phyloP scores from a whole-genome alignment of 2,888 invertebrate genomes.

The Drosophila borborema region DNA sequence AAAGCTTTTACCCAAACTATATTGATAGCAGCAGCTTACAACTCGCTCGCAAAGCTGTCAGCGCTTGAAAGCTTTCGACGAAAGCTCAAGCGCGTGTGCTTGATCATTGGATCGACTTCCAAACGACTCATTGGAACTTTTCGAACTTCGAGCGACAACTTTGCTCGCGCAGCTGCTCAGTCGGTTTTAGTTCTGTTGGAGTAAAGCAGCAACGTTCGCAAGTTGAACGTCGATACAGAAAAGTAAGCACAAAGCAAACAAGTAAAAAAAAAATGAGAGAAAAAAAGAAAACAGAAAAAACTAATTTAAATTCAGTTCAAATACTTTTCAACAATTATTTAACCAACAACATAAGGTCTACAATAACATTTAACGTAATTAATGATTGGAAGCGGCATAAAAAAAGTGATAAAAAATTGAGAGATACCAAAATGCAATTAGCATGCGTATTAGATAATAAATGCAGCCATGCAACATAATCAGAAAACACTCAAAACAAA shows the following conservation, averaged over 20 bases:
- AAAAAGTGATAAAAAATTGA: constrained; percentile 55
- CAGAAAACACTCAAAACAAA: constrained; percentile 15
- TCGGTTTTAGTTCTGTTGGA: constrained; percentile 77
- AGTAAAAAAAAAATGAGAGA: constrained; percentile 15
- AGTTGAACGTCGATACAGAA: constrained; percentile 65
- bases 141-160: constrained; percentile 68
- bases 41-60: constrained; percentile 44
- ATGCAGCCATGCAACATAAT: constrained; percentile 43
- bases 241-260: constrained; percentile 66
- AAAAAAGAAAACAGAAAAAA: constrained; percentile 23
- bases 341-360: neutral
- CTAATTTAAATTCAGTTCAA: constrained; percentile 26
- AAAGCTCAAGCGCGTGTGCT: constrained; percentile 54
- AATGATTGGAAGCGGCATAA: constrained; percentile 25
- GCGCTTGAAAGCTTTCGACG: constrained; percentile 40
- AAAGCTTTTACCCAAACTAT: constrained; percentile 32
- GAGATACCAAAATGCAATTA: constrained; percentile 24
- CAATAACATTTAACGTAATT: constrained; percentile 17
- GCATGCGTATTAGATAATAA: constrained; percentile 68
- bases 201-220: constrained; percentile 72
- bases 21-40: constrained; percentile 55
- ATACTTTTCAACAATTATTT: neutral
- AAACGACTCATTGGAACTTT: constrained; percentile 55
- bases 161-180: constrained; percentile 59
- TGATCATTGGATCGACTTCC: constrained; percentile 49